phyloP scores from a whole-genome alignment of 2,888 invertebrate species.

The Eupithecia insigniata region DNA sequence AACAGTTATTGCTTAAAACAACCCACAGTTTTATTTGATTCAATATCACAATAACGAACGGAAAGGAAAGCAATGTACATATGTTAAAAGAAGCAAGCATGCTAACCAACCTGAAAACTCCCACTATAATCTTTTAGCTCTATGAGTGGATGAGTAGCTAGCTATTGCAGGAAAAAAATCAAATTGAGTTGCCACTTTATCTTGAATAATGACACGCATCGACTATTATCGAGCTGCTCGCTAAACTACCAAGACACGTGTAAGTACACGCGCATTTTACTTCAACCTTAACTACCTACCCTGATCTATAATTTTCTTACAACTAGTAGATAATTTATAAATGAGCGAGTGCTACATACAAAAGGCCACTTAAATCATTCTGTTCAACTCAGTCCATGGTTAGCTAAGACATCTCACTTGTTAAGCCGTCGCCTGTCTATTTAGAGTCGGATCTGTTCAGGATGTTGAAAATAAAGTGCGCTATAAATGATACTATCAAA shows the following conservation, averaged over 20 bases:
- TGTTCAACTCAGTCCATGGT: constrained; percentile 29
- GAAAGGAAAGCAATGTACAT: constrained; percentile 31
- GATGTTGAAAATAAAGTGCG: constrained; percentile 39
- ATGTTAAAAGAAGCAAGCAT: background rate
- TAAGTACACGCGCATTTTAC: constrained; percentile 39
- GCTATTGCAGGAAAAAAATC: constrained; percentile 46
- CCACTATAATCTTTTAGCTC: constrained; percentile 51
- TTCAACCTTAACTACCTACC: constrained; percentile 25
- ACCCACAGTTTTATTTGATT: background rate
- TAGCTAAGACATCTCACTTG: constrained; percentile 29
- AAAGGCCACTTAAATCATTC: constrained; percentile 28
- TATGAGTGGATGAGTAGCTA: constrained; percentile 46
- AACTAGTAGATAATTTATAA: constrained; percentile 39
- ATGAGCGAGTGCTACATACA: constrained; percentile 30
- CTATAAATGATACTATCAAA: constrained; percentile 43
- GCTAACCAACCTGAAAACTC: constrained; percentile 44
- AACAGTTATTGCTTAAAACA: background rate
- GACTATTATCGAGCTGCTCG: constrained; percentile 50
- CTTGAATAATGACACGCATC: constrained; percentile 52
- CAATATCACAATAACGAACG: background rate
- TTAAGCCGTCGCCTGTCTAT: constrained; percentile 29
- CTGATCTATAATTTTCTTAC: constrained; percentile 39
- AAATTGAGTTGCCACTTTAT: constrained; percentile 50
- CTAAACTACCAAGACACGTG: constrained; percentile 50
- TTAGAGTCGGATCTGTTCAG: constrained; percentile 36